Conservation (phyloP, 2,888 invertebrate genomes). For the Perizoma flavofasciatum region DNA sequence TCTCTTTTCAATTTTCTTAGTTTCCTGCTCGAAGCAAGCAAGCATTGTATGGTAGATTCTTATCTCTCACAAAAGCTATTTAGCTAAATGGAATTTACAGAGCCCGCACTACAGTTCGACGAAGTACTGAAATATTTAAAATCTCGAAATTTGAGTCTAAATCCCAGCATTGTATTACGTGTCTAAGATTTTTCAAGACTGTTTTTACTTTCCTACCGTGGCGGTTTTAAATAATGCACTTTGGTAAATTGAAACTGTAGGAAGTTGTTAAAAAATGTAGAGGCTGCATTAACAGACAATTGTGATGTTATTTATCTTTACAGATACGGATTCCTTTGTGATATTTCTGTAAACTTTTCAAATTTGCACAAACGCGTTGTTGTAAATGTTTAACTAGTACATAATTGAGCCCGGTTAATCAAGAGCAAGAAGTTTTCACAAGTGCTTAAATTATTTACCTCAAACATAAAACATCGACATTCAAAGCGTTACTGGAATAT, state of each 20-base stretch:
- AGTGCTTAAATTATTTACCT: conserved; percentile 79
- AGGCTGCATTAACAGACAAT: conserved; percentile 38
- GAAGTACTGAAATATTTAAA: conserved; percentile 83
- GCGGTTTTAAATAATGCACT: conserved; percentile 67
- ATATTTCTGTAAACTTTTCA: conserved; percentile 59
- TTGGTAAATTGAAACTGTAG: conserved; percentile 62
- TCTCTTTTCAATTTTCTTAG: conserved; percentile 84
- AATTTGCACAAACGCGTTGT: conserved; percentile 67
- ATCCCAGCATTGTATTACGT: conserved; percentile 72
- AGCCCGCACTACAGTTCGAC: conserved; percentile 83
- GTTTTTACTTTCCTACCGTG: conserved; percentile 53
- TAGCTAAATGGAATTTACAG: conserved; percentile 84
- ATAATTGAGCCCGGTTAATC: conserved; percentile 80
- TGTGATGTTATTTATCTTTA: conserved; percentile 41
- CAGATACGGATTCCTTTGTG: conserved; percentile 44
- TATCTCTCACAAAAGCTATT: conserved; percentile 83
- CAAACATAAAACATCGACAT: conserved; percentile 78
- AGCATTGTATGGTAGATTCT: conserved; percentile 83
- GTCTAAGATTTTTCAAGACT: conserved; percentile 66
- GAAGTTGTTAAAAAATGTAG: conserved; percentile 44
- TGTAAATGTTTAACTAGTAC: conserved; percentile 70
- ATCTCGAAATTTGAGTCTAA: conserved; percentile 79
- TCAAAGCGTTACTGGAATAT: conserved; percentile 77
- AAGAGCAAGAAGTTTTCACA: conserved; percentile 77
- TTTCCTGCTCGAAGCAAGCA: conserved; percentile 74